Conservation (phyloP, 2,113 vertebrate genomes). For the human (Homo sapiens) region GRCh38 chr14:49751001-49751500, state of each 20-base stretch:
- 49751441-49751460: no score
- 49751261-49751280: background rate
- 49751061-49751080: background rate
- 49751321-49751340: no score
- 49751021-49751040: background rate
- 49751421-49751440: no score
- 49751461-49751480: no score
- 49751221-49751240: background rate
- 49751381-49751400: no score
- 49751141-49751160: background rate
- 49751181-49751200: background rate
- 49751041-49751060: background rate
- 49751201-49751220: background rate
- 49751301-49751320: no score
- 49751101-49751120: slow-evolving; percentile 20
- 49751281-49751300: background rate
- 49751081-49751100: background rate
- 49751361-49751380: no score
- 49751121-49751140: slow-evolving; percentile 26
- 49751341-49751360: no score
- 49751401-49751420: no score
- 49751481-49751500: no score
- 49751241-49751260: background rate
- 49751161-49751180: slow-evolving; percentile 3
- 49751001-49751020: background rate